Evolutionary conservation across 2,888 invertebrate species (phyloP).

Genomic region (Proisotoma minuta): DNA sequence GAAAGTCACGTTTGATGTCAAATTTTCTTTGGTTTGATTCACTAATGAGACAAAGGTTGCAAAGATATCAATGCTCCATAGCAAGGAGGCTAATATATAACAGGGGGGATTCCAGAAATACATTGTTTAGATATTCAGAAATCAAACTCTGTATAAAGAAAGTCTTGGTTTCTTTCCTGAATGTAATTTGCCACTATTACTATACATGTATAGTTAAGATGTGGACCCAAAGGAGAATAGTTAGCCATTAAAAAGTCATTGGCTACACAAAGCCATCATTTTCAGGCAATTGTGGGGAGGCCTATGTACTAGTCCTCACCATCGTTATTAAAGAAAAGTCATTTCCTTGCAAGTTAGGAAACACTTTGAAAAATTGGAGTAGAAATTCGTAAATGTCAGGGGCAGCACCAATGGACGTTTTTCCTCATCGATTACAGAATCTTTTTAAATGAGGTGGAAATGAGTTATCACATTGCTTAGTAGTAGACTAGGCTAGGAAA

Average conservation of each 20-base stretch:
- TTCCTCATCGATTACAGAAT: slow-evolving; percentile 29
- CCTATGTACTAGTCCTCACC: too few species aligned
- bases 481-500: too few species aligned
- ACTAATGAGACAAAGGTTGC: slow-evolving; percentile 49
- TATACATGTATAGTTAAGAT: too few species aligned
- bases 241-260: too few species aligned
- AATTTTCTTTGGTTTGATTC: slow-evolving; percentile 41
- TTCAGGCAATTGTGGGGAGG: too few species aligned
- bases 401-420: slow-evolving; percentile 13
- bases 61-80: slow-evolving; percentile 52
- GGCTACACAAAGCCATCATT: too few species aligned
- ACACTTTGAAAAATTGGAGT: slow-evolving; percentile 27
- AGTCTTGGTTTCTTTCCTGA: slow-evolving; percentile 54
- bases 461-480: neutral
- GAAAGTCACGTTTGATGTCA: too few species aligned
- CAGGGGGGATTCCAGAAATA: slow-evolving; percentile 43
- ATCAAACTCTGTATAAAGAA: too few species aligned
- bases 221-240: too few species aligned
- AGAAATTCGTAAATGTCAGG: slow-evolving; percentile 26
- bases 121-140: slow-evolving; percentile 58
- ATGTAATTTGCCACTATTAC: too few species aligned
- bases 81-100: slow-evolving; percentile 47
- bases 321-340: slow-evolving; percentile 16
- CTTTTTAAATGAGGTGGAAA: slow-evolving; percentile 15
- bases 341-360: slow-evolving; percentile 23